These are phyloP conservation scores for Arenaria interpres DNA, from an alignment of 2,113 vertebrate species.

Conservation along the genomic window DNA sequence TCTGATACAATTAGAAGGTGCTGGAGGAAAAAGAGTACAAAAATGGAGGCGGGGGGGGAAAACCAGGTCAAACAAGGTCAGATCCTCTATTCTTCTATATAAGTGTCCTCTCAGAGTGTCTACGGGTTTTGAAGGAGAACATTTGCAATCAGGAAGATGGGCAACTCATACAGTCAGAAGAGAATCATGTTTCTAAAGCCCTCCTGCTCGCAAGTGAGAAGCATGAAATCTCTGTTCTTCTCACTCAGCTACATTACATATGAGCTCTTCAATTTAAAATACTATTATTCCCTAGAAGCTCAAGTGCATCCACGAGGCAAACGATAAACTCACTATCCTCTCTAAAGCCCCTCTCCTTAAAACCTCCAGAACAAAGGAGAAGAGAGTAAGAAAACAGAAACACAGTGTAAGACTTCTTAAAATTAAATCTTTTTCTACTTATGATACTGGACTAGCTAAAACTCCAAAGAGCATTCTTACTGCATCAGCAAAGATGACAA, in stretches of 20 bases:
- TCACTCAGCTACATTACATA: neutral
- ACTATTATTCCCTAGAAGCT: neutral
- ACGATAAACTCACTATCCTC: neutral
- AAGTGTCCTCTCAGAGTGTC: neutral
- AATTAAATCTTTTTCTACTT: neutral
- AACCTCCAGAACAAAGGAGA: neutral
- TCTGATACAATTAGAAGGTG: too few relatives aligned
- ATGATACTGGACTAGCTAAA: neutral
- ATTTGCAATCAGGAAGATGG: neutral
- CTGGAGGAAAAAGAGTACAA: neutral
- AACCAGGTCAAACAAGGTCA: neutral
- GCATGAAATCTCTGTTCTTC: neutral
- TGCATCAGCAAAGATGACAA: neutral
- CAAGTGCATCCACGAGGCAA: neutral
- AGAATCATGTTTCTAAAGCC: neutral
- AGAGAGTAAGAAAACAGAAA: neutral
- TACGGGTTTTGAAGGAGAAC: neutral
- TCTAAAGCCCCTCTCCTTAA: neutral
- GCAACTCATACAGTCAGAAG: neutral
- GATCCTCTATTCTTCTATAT: neutral
- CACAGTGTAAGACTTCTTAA: neutral
- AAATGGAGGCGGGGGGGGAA: neutral
- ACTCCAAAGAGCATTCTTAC: neutral
- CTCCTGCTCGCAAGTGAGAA: neutral
- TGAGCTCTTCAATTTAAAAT: neutral